phyloP scores from a whole-genome alignment of 1,140 invertebrate species.

The Aricia agestis region DNA sequence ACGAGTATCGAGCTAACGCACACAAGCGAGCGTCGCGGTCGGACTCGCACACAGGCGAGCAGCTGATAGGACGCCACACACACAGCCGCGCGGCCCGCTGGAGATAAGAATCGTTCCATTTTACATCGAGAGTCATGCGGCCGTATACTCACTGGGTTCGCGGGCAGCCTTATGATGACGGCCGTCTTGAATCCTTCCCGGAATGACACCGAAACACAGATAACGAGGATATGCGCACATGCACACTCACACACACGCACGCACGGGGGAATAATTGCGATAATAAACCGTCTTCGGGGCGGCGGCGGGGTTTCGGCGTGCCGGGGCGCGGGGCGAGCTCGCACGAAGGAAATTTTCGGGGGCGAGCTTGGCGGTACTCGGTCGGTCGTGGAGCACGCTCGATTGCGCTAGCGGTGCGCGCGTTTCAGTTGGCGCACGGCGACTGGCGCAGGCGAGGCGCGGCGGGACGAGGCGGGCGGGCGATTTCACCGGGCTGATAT shows the following conservation, averaged over 20 bases:
- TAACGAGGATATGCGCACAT: conserved; percentile 49
- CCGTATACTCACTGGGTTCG: conserved; percentile 69
- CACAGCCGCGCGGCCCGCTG: conserved; percentile 13
- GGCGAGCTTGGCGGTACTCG: conserved; percentile 40
- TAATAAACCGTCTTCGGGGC: conserved; percentile 30
- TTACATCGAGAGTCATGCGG: conserved; percentile 66
- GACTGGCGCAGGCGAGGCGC: conserved; percentile 69
- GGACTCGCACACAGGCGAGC: conserved; percentile 51
- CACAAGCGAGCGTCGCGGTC: conserved; percentile 48
- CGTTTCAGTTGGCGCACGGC: conserved; percentile 73
- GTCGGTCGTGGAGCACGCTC: conserved; percentile 53
- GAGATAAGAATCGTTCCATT: conserved; percentile 75
- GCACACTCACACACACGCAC: conserved; percentile 48
- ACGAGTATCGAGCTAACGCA: conserved; percentile 70
- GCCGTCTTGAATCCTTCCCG: conserved; percentile 59
- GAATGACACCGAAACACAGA: conserved; percentile 49
- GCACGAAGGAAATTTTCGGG: conserved; percentile 31
- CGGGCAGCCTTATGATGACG: conserved; percentile 72
- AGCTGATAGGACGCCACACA: conserved; percentile 15
- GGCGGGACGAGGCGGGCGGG: conserved; percentile 64
- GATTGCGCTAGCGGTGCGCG: conserved; percentile 70
- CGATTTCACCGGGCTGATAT: conserved; percentile 74
- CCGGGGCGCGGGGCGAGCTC: conserved; percentile 26
- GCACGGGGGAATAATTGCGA: conserved; percentile 33
- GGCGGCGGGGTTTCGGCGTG: not conserved